Conservation (phyloP, 2,888 invertebrate genomes). For the Eledone cirrhosa region DNA sequence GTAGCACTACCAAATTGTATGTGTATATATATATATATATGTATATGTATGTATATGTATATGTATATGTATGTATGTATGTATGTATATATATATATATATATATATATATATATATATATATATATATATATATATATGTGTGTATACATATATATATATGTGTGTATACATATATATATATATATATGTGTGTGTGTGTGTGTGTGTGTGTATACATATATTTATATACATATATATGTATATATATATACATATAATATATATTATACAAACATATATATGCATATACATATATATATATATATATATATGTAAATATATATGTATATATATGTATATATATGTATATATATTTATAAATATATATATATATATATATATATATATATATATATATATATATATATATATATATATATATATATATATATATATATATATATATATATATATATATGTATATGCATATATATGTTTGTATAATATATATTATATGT, state of each 20-base stretch:
- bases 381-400: conserved; percentile 8
- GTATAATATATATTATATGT: background rate
- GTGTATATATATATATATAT: conserved; percentile 3
- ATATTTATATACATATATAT: background rate
- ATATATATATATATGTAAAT: conserved; percentile 16
- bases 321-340: background rate
- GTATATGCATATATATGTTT: background rate
- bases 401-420: background rate
- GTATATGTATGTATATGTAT: conserved; percentile 3
- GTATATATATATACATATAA: background rate
- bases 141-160: background rate
- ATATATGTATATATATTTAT: background rate
- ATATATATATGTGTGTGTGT: background rate
- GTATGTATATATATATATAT: conserved; percentile 5
- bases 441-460: background rate
- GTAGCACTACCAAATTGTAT: background rate
- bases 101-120: conserved; percentile 7
- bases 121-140: background rate
- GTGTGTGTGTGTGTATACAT: background rate
- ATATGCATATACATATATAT: background rate
- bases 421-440: background rate
- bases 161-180: background rate
- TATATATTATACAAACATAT: background rate
- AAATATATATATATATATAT: background rate
- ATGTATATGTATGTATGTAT: background rate